Conservation (phyloP, 2,888 invertebrate genomes). For the Operophtera brumata region DNA sequence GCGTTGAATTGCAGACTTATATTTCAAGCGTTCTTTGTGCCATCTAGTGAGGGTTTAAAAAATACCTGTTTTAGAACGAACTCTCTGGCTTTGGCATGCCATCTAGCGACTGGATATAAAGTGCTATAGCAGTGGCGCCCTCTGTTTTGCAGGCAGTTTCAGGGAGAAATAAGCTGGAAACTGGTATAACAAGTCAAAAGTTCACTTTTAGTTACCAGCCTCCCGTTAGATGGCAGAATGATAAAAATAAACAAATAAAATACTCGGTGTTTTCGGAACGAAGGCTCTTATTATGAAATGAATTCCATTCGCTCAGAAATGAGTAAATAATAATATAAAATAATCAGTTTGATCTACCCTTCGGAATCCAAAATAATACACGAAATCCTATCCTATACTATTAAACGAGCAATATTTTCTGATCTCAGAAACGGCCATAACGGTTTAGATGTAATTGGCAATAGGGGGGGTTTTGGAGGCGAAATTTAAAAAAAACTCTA, state of each 20-base stretch:
- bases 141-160: background rate
- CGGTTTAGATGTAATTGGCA: too few species aligned
- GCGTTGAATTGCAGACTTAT: background rate
- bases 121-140: slow-evolving; percentile 9
- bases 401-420: too few species aligned
- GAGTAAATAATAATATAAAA: too few species aligned
- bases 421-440: too few species aligned
- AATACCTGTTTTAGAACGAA: background rate
- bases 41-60: slow-evolving; percentile 9
- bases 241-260: background rate
- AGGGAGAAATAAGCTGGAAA: background rate
- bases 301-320: too few species aligned
- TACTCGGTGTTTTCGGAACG: too few species aligned
- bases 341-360: too few species aligned
- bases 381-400: too few species aligned
- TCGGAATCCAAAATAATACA: too few species aligned
- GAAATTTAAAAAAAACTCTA: too few species aligned
- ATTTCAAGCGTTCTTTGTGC: background rate
- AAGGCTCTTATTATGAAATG: too few species aligned
- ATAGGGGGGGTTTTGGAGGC: too few species aligned
- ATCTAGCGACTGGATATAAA: slow-evolving; percentile 12
- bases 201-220: background rate
- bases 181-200: background rate
- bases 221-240: slow-evolving; percentile 25
- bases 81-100: slow-evolving; percentile 4